Conservation (phyloP, 2,113 vertebrate genomes). For the Cygnus buccinator region DNA sequence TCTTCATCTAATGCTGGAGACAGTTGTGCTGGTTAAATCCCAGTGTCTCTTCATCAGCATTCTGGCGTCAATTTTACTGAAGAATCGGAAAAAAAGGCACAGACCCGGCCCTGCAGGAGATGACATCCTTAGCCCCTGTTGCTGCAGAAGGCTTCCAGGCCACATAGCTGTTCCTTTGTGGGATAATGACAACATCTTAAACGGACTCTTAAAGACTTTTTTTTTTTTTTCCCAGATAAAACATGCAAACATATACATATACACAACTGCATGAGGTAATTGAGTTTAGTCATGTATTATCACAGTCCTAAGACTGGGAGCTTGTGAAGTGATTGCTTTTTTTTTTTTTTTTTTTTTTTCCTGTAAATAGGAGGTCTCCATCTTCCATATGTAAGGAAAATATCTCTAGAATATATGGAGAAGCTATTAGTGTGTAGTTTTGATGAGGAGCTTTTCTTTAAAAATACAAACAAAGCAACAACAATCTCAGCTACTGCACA, state of each 20-base stretch:
- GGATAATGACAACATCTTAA: not conserved
- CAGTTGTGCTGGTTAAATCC: not conserved
- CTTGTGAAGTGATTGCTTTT: not conserved
- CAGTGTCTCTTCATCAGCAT: not conserved
- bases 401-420: not conserved
- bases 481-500: not conserved
- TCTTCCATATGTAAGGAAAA: not conserved
- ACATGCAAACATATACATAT: not conserved
- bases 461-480: not conserved
- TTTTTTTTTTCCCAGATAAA: not conserved
- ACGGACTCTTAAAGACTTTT: not conserved
- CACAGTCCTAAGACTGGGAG: not conserved
- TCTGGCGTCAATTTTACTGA: not conserved
- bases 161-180: not conserved
- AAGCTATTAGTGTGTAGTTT: not conserved
- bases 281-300: not conserved
- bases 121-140: not conserved
- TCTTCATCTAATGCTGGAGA: not conserved
- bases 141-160: not conserved
- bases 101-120: not conserved
- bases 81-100: not conserved
- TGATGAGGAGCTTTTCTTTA: not conserved
- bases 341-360: not conserved
- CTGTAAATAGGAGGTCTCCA: not conserved
- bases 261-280: not conserved